Evolutionary conservation across 2,797 vertebrate genomes (phyloP).

Genomic region (Dicrostonyx torquatus): DNA sequence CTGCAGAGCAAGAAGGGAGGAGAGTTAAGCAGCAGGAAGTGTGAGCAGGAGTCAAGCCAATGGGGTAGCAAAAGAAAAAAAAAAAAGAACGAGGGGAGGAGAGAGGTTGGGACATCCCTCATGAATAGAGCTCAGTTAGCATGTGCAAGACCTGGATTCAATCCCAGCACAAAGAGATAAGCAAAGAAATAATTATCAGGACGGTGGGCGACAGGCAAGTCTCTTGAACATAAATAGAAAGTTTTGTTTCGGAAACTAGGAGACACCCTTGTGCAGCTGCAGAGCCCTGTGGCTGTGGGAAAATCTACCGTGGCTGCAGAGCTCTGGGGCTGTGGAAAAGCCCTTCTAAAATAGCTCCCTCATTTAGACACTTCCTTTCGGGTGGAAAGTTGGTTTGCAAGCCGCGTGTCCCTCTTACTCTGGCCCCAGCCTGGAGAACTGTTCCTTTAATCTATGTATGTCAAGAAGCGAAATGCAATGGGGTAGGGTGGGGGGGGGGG

Average conservation of each 20-base stretch:
- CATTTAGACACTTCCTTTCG: slow-evolving; percentile 1
- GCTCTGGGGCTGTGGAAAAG: not conserved
- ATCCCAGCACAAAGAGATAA: not conserved
- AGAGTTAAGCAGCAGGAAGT: not conserved
- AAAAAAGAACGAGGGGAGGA: not conserved
- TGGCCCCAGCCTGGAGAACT: not conserved
- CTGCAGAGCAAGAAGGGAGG: not conserved
- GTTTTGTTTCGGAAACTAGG: not conserved
- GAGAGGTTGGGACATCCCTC: not conserved
- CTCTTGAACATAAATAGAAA: not conserved
- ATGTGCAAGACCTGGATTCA: not conserved
- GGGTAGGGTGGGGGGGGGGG: not conserved
- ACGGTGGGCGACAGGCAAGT: not conserved
- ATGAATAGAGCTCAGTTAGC: not conserved
- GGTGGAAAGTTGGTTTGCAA: not conserved
- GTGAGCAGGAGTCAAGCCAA: not conserved
- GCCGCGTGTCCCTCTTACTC: not conserved
- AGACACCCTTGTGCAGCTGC: not conserved
- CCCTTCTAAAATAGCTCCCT: slow-evolving; percentile 5
- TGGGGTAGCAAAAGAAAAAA: not conserved
- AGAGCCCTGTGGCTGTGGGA: not conserved
- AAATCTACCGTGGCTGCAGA: not conserved
- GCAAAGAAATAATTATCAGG: no score
- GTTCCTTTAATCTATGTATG: not conserved
- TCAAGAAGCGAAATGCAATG: not conserved